Evolutionary conservation across 1,140 invertebrate genomes (phyloP).

Genomic region (Dinothrombium tinctorium): DNA sequence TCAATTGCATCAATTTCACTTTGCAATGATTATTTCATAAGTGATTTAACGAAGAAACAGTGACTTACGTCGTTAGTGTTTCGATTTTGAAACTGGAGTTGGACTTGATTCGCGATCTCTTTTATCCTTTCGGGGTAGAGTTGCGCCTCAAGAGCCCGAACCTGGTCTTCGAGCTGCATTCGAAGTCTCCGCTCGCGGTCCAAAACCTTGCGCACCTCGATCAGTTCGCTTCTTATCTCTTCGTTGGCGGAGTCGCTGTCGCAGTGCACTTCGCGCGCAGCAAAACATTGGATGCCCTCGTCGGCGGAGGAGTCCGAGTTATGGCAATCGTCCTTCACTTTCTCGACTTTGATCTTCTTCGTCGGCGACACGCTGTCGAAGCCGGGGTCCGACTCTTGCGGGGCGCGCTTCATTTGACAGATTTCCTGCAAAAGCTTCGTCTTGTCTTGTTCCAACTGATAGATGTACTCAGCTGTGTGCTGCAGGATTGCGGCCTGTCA

Average conservation of each 20-base stretch:
- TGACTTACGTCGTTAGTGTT: not conserved
- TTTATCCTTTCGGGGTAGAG: constrained; percentile 27
- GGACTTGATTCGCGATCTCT: constrained; percentile 27
- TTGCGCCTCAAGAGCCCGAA: constrained; percentile 38
- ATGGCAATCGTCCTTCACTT: not conserved
- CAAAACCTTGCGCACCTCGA: constrained; percentile 51
- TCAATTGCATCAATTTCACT: not conserved
- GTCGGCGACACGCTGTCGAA: not conserved
- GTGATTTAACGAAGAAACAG: not conserved
- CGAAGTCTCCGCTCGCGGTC: constrained; percentile 54
- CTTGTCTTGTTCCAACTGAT: constrained; percentile 79
- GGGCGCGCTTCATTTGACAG: constrained; percentile 50
- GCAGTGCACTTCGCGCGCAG: not conserved
- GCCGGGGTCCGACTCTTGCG: not conserved
- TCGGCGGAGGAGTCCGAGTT: constrained; percentile 23
- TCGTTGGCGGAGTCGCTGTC: constrained; percentile 15
- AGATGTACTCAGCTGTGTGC: constrained; percentile 93
- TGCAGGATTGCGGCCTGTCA: constrained; percentile 83
- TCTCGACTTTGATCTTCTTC: constrained; percentile 5
- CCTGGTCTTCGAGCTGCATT: constrained; percentile 46
- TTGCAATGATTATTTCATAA: not conserved
- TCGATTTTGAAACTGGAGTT: constrained; percentile 18
- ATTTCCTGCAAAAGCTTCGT: constrained; percentile 67
- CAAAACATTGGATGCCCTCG: constrained; percentile 20
- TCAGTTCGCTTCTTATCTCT: constrained; percentile 29